Base-by-base conservation (phyloP, 2,888 invertebrate species). In the Caenorhabditis uteleia region DNA sequence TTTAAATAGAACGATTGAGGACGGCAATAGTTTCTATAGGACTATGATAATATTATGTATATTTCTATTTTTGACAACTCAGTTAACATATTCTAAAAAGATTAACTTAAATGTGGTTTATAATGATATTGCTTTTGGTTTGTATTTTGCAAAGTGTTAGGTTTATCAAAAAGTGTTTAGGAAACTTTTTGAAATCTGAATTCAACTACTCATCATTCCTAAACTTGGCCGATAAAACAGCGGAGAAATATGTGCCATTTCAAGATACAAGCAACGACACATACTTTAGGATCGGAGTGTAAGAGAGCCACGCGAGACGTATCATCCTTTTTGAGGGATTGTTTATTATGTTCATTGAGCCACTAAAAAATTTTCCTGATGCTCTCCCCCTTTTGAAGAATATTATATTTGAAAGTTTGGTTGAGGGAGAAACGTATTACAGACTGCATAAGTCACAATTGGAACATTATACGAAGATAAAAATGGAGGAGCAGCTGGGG, bases 241-340 rank as follows among this genome's bases (percentile, higher is more conserved):
- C 73, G 5, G 51, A 56, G n/a, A 64, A 60, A 47, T 62, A 70
- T 33, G 67, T 74, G 1, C 74, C 74, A 0, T 68, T 74, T 44
- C 70, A 70, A 39, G 74, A 74, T 38, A 57, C 64, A 5, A 68
- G 64, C 31, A 74, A 74, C 38, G 74, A 74, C 38, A 70, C 70
- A 18, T 70, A 45, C 50, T 70, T 74, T 46, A 49, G 58, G 39
- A 64, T 70, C n/a, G 74, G 74, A 58, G 44, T 70, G 74, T 70
- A 29, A 55, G 67, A 47, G 10, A 25, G 12, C 21, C 12, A 10
- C 6, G 12, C n/a, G n/a, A n/a, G n/a, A n/a, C n/a, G n/a, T n/a
- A n/a, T n/a, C n/a, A n/a, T n/a, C 8, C 8, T 16, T 39, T 39
- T 16, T 8, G 8, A 10, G 16, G 10, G 10, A 14, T 39, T 12